These are phyloP conservation scores for Diplolepis rosae DNA, from an alignment of 2,888 invertebrate genomes.

Conservation along the genomic window DNA sequence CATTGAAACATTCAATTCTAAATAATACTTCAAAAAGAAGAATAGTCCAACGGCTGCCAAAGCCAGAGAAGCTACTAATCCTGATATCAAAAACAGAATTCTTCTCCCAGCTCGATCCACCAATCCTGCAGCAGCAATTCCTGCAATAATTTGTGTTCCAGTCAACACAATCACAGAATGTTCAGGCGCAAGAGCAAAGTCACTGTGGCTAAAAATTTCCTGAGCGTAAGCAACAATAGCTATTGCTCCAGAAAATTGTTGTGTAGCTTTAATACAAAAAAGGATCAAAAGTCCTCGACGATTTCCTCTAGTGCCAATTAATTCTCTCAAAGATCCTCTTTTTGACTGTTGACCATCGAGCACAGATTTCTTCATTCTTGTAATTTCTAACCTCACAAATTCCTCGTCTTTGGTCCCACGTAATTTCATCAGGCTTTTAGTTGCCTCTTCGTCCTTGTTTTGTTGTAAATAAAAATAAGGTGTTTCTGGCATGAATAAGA, in stretches of 20 bases:
- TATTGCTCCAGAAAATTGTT: constrained; percentile 79
- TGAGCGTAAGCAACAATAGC: constrained; percentile 78
- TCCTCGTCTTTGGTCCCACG: constrained; percentile 71
- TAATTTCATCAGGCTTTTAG: constrained; percentile 76
- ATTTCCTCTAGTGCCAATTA: constrained; percentile 75
- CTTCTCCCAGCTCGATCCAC: constrained; percentile 80
- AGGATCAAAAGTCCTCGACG: constrained; percentile 78
- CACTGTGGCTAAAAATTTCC: constrained; percentile 79
- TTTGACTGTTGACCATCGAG: constrained; percentile 75
- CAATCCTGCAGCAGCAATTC: constrained; percentile 75
- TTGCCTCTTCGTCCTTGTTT: constrained; percentile 75
- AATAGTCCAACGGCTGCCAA: constrained; percentile 77
- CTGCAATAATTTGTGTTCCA: constrained; percentile 76
- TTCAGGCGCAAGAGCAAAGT: constrained; percentile 74
- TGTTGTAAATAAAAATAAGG: constrained; percentile 78
- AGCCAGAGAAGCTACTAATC: constrained; percentile 76
- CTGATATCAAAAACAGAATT: constrained; percentile 78
- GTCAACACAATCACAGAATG: constrained; percentile 77
- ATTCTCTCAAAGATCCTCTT: constrained; percentile 60
- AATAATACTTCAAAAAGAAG: constrained; percentile 76
- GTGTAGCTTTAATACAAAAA: constrained; percentile 78
- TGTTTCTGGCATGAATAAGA: constrained; percentile 80
- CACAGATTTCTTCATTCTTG: constrained; percentile 76
- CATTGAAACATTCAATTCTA: constrained; percentile 74
- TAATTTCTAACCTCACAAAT: constrained; percentile 77